These are phyloP conservation scores for Onychomys arenicola DNA, from an alignment of 2,797 vertebrate genomes.

Conservation along the genomic window DNA sequence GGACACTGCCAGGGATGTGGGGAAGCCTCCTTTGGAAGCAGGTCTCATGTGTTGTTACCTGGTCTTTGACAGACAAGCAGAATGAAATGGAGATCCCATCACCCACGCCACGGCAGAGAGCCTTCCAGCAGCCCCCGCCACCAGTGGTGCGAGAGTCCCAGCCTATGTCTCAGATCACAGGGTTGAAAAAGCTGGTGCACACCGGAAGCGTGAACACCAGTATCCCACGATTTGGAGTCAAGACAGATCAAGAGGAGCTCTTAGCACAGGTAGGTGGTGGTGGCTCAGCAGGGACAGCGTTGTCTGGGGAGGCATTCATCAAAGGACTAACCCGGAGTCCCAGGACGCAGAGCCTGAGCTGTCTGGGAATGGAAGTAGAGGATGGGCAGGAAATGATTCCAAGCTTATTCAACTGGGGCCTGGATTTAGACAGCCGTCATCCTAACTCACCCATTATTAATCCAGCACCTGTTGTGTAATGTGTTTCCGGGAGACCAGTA, in stretches of 20 bases:
- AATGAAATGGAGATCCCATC: conserved; percentile 96
- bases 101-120: conserved; percentile 85
- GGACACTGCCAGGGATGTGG: not conserved
- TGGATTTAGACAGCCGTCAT: not conserved
- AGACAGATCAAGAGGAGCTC: conserved; percentile 94
- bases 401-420: not conserved
- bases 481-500: not conserved
- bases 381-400: not conserved
- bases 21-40: not conserved
- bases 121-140: conserved; percentile 55
- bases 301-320: not conserved
- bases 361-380: not conserved
- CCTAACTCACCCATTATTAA: too few species aligned
- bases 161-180: conserved; percentile 96
- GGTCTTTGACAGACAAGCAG: conserved; percentile 92
- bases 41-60: not conserved
- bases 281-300: not conserved
- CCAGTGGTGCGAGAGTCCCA: conserved; percentile 61
- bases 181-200: conserved; percentile 93
- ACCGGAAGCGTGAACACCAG: conserved; percentile 91
- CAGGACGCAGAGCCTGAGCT: not conserved
- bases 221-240: conserved; percentile 94
- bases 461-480: not conserved
- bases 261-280: conserved; percentile 90
- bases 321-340: not conserved